These are phyloP conservation scores for Myotis davidii DNA, from an alignment of 2,113 vertebrate genomes.

Conservation along the genomic window DNA sequence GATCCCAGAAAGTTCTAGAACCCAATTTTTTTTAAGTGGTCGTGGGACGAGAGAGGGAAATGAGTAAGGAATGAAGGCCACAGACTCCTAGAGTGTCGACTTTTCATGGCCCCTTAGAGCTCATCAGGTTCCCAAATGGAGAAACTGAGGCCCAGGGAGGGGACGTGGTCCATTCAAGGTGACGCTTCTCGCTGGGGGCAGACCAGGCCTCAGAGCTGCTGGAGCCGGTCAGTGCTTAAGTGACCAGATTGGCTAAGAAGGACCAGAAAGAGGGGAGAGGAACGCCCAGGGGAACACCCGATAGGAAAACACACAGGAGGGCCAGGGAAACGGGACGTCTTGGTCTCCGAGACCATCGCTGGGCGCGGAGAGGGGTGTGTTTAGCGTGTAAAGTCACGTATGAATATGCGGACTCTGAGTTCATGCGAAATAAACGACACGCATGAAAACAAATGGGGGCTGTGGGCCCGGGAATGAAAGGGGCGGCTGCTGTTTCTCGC, in stretches of 20 bases:
- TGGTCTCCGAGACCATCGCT: background rate
- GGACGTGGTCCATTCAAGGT: background rate
- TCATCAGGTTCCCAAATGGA: background rate
- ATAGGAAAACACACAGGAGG: background rate
- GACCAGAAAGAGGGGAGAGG: background rate
- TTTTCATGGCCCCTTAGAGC: background rate
- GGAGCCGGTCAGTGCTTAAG: accelerated
- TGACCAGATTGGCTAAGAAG: background rate
- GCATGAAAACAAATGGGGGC: accelerated
- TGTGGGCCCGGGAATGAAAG: accelerated
- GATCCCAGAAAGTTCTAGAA: background rate
- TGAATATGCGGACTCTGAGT: background rate
- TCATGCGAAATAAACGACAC: background rate
- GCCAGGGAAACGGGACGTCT: accelerated
- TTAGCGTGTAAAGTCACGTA: background rate
- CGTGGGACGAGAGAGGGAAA: background rate
- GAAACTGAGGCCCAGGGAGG: background rate
- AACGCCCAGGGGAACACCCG: accelerated
- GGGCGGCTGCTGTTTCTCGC: background rate
- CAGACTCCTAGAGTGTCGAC: background rate
- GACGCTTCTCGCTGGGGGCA: background rate
- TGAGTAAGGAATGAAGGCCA: background rate
- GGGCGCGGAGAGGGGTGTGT: background rate
- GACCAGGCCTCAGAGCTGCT: background rate
- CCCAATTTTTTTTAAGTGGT: background rate